These are phyloP conservation scores for Notolabrus celidotus DNA, from an alignment of 2,797 vertebrate species.

Conservation along the genomic window DNA sequence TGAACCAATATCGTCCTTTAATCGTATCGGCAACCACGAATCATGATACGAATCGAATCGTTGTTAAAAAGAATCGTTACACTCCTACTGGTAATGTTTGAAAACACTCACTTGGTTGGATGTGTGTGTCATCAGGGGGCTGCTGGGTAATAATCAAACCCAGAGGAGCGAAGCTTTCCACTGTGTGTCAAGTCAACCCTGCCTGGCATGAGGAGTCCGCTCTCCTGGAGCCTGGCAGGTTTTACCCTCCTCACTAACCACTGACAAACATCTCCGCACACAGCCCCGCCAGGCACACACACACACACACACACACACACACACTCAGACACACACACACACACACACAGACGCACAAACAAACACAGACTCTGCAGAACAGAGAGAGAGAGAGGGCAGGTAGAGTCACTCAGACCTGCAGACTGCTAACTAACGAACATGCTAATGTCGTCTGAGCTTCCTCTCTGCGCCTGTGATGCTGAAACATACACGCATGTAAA, in stretches of 20 bases:
- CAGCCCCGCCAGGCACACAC: constrained; percentile 31
- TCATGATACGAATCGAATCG: too few species aligned
- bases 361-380: constrained; percentile 10
- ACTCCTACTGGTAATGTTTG: too few species aligned
- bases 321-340: constrained; percentile 10
- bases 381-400: constrained; percentile 16
- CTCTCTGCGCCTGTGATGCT: constrained; percentile 15
- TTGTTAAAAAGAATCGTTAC: too few species aligned
- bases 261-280: constrained; percentile 44
- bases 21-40: too few species aligned
- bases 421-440: constrained; percentile 16
- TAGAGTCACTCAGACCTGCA: constrained; percentile 12
- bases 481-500: constrained; percentile 46
- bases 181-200: constrained; percentile 35
- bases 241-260: constrained; percentile 24
- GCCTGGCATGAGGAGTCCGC: constrained; percentile 23
- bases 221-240: constrained; percentile 71
- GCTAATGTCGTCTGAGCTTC: constrained; percentile 32
- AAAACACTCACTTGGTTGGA: too few species aligned
- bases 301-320: constrained; percentile 20
- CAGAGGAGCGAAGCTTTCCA: constrained; percentile 41
- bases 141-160: constrained; percentile 49
- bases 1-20: too few species aligned
- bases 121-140: constrained; percentile 21
- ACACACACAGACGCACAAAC: constrained; percentile 4